Evolutionary conservation across 2,797 vertebrate genomes (phyloP), one percentile per base, ranked within the genome.

Genomic region (Sebastes cheni): DNA sequence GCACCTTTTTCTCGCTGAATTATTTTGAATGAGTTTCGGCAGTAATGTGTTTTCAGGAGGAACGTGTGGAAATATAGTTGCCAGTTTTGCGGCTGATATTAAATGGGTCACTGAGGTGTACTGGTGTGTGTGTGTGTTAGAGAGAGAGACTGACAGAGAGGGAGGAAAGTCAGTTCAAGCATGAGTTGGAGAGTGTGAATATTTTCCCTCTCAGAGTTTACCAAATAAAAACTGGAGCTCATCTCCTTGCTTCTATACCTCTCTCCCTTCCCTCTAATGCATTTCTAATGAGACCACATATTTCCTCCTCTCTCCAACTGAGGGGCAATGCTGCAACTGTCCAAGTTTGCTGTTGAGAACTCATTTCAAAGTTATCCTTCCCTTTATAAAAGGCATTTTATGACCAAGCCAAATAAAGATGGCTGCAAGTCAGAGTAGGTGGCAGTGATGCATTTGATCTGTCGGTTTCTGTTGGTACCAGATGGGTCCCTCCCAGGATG

Each of bases 251-350:
- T 83, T 82, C 68, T 77, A 54, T 52, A 61, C 65, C 50, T 34
- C 75, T 73, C 77, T 85, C 72, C 32, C 74, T 83, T 79, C 65
- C 71, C 68, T 88, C 86, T 92, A 90, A 93, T 91, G 85, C 90
- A 90, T 91, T 93, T 90, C 90, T 89, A 91, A 92, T 91, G 80
- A 93, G 80, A 82, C 67, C 64, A 78, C 84, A 83, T 70, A 89
- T 86, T 89, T 86, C 67, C 82, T 84, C 61, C 52, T 74, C 85
- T 76, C 81, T 78, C 80, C 59, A 79, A 77, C 83, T 68, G 77
- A 79, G 81, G 42, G 70, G 69, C 80, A 83, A 88, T 55, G 67
- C 72, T 12, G 61, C 75, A 83, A 84, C 82, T 78, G 54, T 75
- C 81, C 83, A 60, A 76, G 64, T 54, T 80, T 65, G 80, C 81